Evolutionary conservation across 2,113 vertebrate species (phyloP).

Genomic region (Oryctolagus cuniculus): mOryCun1.1 NC_091444.1:22442001-22442500

Average conservation of each 20-base stretch:
- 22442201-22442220: constrained; percentile 24
- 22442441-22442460: not conserved
- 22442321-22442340: not conserved
- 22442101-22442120: constrained; percentile 4
- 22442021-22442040: constrained; percentile 1
- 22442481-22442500: not conserved
- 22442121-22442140: not conserved
- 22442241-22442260: not conserved
- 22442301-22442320: not conserved
- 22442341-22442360: not conserved
- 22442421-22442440: not conserved
- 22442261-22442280: not conserved
- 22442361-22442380: not conserved
- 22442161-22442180: not conserved
- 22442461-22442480: not conserved
- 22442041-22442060: not conserved
- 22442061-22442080: not conserved
- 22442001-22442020: not conserved
- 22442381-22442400: not conserved
- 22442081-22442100: not conserved
- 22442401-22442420: not conserved
- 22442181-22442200: not conserved
- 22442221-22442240: not conserved
- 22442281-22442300: not conserved
- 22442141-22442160: not conserved